Conservation (phyloP, 2,113 vertebrate genomes). For the Crotalus horridus region DNA sequence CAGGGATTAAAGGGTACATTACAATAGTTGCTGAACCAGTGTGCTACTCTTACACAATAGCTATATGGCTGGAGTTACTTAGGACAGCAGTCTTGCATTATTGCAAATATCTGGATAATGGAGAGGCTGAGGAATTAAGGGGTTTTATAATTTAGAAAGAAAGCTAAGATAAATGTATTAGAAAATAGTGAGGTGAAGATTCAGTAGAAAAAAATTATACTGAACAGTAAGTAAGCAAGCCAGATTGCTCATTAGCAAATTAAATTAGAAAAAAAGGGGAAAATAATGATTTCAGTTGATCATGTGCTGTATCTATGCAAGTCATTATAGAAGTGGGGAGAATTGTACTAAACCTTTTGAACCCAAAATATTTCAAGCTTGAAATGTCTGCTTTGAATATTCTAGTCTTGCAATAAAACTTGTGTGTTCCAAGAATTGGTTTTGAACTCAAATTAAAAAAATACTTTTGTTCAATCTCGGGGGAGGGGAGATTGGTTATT, state of each 20-base stretch:
- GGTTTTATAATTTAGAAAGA: background rate
- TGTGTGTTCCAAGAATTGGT: background rate
- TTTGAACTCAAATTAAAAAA: background rate
- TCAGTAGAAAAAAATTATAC: background rate
- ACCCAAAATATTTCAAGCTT: background rate
- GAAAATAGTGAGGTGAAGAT: background rate
- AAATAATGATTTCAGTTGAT: background rate
- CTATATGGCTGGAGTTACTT: background rate
- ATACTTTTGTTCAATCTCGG: background rate
- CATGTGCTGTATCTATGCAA: background rate
- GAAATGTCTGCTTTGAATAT: background rate
- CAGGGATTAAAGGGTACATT: background rate
- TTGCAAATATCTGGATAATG: background rate
- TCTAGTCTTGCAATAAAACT: background rate
- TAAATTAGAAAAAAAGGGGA: background rate
- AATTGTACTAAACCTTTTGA: background rate
- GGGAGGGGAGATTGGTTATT: background rate
- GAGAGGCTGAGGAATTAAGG: background rate
- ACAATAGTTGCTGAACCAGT: background rate
- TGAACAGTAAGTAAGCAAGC: background rate
- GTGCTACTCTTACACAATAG: background rate
- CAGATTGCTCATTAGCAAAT: background rate
- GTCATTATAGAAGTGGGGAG: background rate
- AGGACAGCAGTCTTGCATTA: background rate
- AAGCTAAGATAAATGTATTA: background rate